Percentiles rank a stretch among this genome's conserved stretches.
phyloP scores from a whole-genome alignment of 2,888 invertebrate species.

The Scaptomyza cyrtandrae region DNA sequence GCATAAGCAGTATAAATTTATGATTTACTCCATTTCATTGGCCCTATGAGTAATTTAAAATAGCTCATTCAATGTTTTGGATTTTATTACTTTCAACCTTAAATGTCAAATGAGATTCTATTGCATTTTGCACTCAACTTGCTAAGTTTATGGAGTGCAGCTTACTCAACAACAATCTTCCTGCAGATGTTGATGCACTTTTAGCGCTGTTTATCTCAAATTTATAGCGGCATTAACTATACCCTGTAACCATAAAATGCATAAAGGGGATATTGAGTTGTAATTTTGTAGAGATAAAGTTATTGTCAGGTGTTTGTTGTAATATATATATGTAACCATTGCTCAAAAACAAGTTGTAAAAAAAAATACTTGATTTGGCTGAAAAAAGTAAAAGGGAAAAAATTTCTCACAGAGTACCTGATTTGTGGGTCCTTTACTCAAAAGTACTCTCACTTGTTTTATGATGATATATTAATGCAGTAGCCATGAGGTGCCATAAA shows the following conservation, averaged over 20 bases:
- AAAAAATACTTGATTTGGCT: too few relatives aligned
- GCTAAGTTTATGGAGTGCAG: constrained; percentile 51
- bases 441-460: constrained; percentile 24
- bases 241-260: constrained; percentile 23
- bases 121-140: constrained; percentile 35
- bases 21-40: constrained; percentile 5
- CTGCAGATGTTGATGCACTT: constrained; percentile 9
- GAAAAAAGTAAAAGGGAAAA: neutral
- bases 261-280: neutral
- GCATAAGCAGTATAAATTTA: constrained; percentile 1
- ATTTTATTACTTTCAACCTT: constrained; percentile 21
- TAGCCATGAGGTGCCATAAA: constrained; percentile 64
- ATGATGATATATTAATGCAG: constrained; percentile 68
- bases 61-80: constrained; percentile 3
- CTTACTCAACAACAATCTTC: constrained; percentile 30
- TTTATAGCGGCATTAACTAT: constrained; percentile 36
- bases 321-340: too few relatives aligned
- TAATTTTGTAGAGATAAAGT: neutral
- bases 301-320: too few relatives aligned
- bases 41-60: constrained; percentile 18
- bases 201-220: constrained; percentile 39
- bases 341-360: too few relatives aligned
- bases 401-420: neutral
- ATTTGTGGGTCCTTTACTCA: neutral
- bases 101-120: constrained; percentile 35